A percentile compares a stretch with the other conserved stretches of the same genome.
Conservation (phyloP, 2,888 invertebrate species). For the Leptura quadrifasciata region DNA sequence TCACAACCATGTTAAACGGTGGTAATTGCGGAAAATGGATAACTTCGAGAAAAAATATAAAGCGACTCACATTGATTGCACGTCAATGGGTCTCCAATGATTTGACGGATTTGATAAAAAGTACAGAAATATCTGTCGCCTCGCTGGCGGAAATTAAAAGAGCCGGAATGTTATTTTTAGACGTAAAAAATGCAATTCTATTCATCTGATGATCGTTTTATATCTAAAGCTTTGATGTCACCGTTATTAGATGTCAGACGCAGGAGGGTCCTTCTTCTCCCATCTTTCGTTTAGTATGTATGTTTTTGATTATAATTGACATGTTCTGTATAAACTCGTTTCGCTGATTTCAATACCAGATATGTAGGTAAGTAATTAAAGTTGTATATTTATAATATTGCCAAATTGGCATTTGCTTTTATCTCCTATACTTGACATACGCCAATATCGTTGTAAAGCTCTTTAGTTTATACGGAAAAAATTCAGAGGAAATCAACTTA, state of each 20-base stretch:
- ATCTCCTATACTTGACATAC: too few species aligned
- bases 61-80: neutral
- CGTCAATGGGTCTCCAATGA: constrained; percentile 6
- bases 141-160: constrained; percentile 17
- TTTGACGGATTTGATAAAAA: constrained; percentile 5
- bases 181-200: constrained; percentile 14
- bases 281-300: neutral
- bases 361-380: neutral
- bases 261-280: neutral
- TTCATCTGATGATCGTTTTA: constrained; percentile 5
- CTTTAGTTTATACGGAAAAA: too few species aligned
- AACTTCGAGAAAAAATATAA: neutral
- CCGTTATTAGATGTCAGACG: constrained; percentile 12
- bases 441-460: too few species aligned
- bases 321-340: neutral
- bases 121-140: neutral
- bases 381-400: neutral
- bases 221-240: neutral
- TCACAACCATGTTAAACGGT: neutral
- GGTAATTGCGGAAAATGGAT: neutral
- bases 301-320: neutral
- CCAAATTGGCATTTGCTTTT: neutral
- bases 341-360: neutral
- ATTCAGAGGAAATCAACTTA: too few species aligned
- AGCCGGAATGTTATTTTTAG: neutral